These are phyloP conservation scores for Lerista edwardsae DNA, from an alignment of 2,797 vertebrate genomes.

Conservation along the genomic window DNA sequence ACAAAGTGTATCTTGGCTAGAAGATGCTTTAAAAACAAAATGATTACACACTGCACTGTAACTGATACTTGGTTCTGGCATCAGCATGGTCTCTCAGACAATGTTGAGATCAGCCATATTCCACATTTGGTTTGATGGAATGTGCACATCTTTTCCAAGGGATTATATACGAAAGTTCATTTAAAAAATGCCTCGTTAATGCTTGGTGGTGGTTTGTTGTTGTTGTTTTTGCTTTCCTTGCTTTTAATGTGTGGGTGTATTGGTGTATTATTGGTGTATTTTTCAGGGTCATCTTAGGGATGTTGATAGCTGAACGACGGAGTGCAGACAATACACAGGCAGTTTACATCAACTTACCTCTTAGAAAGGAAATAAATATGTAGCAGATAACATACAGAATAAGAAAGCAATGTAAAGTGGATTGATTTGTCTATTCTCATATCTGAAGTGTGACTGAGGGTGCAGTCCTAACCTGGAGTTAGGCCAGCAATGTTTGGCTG, in stretches of 20 bases:
- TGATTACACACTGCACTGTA: constrained; percentile 3
- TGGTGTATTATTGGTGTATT: neutral
- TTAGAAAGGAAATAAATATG: too few species aligned
- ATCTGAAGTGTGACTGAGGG: neutral
- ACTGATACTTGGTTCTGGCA: neutral
- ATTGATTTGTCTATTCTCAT: constrained; percentile 9
- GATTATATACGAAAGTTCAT: neutral
- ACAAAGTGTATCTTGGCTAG: neutral
- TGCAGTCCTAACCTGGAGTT: too few species aligned
- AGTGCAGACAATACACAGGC: constrained; percentile 12
- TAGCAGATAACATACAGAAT: constrained; percentile 21
- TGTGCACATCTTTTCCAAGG: constrained; percentile 10
- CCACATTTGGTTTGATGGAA: constrained; percentile 32
- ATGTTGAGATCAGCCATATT: neutral
- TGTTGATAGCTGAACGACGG: constrained; percentile 26
- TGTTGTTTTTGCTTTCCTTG: constrained; percentile 15
- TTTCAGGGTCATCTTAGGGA: constrained; percentile 29
- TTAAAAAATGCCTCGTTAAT: constrained; percentile 6
- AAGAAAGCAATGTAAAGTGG: constrained; percentile 48
- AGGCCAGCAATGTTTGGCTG: too few species aligned
- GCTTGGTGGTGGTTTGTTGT: constrained; percentile 15
- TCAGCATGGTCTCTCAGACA: constrained; percentile 19
- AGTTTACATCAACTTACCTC: constrained; percentile 28
- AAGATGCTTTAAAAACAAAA: constrained; percentile 21
- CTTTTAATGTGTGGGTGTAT: constrained; percentile 35